These are phyloP conservation scores for Musca domestica DNA, from an alignment of 1,140 invertebrate genomes.

Conservation along the genomic window DNA sequence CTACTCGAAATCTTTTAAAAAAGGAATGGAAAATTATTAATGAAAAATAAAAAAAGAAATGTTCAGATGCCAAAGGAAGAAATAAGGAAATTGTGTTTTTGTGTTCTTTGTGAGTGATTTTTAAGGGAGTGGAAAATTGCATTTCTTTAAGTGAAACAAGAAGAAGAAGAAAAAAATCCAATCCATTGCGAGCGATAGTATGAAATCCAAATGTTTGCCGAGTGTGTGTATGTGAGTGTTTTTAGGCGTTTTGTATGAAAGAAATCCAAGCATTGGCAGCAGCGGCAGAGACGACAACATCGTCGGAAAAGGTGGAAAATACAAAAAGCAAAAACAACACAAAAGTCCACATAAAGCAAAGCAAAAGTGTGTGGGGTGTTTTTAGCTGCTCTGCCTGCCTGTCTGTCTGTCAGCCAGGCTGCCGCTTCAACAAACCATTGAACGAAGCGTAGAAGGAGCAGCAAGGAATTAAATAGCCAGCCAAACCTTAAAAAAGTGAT, in stretches of 20 bases:
- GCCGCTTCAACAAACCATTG: too few species aligned
- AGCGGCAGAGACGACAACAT: neutral
- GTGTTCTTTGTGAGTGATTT: conserved; percentile 7
- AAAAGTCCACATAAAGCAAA: neutral
- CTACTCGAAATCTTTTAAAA: too few species aligned
- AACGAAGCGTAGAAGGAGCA: too few species aligned
- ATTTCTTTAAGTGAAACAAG: conserved; percentile 22
- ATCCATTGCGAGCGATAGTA: neutral
- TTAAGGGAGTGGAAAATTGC: conserved; percentile 18
- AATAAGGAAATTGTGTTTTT: conserved; percentile 8
- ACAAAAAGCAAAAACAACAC: conserved; percentile 2
- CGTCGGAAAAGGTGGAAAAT: conserved; percentile 5
- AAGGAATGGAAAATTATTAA: too few species aligned
- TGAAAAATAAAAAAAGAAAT: too few species aligned
- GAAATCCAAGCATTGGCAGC: conserved; percentile 11
- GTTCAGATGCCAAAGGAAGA: conserved; percentile 6
- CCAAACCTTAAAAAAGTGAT: too few species aligned
- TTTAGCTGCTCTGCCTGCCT: neutral
- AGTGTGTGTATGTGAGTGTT: conserved; percentile 2
- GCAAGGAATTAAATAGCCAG: too few species aligned
- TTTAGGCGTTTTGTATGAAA: too few species aligned
- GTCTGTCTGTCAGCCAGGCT: neutral
- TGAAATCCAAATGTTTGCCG: neutral
- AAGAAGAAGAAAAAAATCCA: conserved; percentile 18
- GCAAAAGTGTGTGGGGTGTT: conserved; percentile 19